Conservation (phyloP, 1,140 invertebrate species). For the Brachionus sp. region DNA sequence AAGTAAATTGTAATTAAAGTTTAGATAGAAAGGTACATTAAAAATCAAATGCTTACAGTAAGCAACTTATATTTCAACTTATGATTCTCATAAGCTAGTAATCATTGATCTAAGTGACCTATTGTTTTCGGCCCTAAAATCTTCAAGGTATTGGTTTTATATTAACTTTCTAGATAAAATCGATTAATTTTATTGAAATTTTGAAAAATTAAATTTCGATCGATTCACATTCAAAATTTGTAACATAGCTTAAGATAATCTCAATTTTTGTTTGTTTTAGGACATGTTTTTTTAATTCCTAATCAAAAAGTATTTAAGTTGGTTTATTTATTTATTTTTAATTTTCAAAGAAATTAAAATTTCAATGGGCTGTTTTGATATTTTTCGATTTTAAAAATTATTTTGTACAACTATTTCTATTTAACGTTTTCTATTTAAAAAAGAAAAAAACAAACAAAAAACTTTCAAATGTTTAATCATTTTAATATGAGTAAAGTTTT, state of each 20-base stretch:
- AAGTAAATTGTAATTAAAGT: background rate
- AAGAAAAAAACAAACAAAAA: too few species aligned
- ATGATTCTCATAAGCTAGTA: background rate
- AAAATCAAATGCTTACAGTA: background rate
- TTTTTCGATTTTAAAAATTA: background rate
- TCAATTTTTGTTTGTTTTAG: background rate
- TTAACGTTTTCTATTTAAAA: background rate
- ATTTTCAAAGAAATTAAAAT: background rate
- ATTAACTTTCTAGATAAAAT: background rate
- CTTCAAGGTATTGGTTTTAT: background rate
- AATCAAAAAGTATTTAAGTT: background rate
- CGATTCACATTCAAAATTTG: background rate
- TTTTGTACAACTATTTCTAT: too few species aligned
- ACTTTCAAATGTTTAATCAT: too few species aligned
- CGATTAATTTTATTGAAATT: background rate
- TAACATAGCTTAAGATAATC: background rate
- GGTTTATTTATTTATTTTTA: background rate
- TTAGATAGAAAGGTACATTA: background rate
- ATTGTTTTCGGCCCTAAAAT: background rate
- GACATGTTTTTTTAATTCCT: background rate
- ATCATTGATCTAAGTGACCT: background rate
- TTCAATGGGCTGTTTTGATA: background rate
- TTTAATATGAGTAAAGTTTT: too few species aligned
- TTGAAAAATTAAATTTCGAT: background rate
- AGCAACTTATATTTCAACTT: background rate